A percentile compares a stretch with the other conserved stretches of the same genome.
These are phyloP conservation scores for Corythucha ciliata DNA, from an alignment of 2,888 invertebrate species.

Conservation along the genomic window DNA sequence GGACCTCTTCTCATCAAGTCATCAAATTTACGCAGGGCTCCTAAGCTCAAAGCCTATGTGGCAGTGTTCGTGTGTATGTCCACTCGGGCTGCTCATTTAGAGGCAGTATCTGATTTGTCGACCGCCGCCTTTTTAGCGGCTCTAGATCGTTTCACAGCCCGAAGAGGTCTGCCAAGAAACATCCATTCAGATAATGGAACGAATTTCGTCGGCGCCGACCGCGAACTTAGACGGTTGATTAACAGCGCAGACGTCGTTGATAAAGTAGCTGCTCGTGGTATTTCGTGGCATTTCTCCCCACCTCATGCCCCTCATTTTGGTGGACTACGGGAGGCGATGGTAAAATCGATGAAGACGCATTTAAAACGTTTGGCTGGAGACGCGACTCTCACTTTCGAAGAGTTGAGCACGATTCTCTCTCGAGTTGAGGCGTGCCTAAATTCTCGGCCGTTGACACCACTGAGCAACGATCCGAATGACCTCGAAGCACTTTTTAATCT, in stretches of 20 bases:
- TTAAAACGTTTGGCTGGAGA: too few species aligned
- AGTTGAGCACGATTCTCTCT: too few species aligned
- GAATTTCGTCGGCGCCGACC: constrained; percentile 32
- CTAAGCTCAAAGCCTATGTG: constrained; percentile 27
- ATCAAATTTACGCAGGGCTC: constrained; percentile 13
- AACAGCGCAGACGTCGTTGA: too few species aligned
- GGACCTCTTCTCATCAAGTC: constrained; percentile 24
- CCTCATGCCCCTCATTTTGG: too few species aligned
- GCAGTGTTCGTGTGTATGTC: constrained; percentile 35
- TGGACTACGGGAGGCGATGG: too few species aligned
- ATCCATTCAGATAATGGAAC: constrained; percentile 33
- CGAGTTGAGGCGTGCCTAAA: not conserved
- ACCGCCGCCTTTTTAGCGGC: constrained; percentile 31
- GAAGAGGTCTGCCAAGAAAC: constrained; percentile 26
- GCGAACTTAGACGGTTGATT: too few species aligned
- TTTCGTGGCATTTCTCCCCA: too few species aligned
- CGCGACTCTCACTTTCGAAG: too few species aligned
- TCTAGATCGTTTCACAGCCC: constrained; percentile 28
- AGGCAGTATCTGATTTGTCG: constrained; percentile 28
- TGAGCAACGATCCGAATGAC: constrained; percentile 12
- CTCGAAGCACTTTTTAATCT: constrained; percentile 13
- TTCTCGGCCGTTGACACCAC: constrained; percentile 6
- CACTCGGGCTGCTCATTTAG: constrained; percentile 33
- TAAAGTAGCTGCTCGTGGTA: too few species aligned
- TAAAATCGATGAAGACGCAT: too few species aligned